Conservation (phyloP, 1,140 invertebrate genomes). For the Drosophila sechellia region DNA sequence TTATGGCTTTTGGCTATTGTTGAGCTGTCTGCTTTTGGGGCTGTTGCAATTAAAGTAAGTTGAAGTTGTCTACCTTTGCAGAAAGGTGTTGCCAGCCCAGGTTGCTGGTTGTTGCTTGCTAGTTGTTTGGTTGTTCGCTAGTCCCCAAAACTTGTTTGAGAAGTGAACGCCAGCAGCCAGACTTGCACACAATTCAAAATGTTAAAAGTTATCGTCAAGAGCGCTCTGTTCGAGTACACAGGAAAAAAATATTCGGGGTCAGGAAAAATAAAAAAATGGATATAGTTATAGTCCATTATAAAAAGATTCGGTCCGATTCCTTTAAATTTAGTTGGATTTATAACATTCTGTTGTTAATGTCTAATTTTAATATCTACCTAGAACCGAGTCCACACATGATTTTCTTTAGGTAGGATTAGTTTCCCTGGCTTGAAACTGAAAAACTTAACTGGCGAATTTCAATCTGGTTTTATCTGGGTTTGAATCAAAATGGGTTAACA, state of each 20-base stretch:
- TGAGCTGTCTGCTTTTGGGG: constrained; percentile 40
- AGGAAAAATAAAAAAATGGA: neutral
- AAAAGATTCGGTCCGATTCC: too few species aligned
- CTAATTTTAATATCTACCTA: too few species aligned
- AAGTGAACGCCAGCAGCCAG: constrained; percentile 61
- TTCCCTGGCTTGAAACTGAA: constrained; percentile 1
- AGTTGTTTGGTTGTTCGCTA: constrained; percentile 10
- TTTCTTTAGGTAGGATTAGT: neutral
- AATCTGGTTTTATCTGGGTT: constrained; percentile 44
- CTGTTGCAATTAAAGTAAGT: constrained; percentile 81
- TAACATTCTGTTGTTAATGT: too few species aligned
- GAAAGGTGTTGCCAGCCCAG: constrained; percentile 46
- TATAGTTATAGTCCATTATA: too few species aligned
- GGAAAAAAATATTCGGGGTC: neutral
- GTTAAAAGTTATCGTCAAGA: constrained; percentile 83
- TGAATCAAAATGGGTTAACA: constrained; percentile 78
- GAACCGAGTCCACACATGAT: neutral
- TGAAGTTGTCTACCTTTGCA: constrained; percentile 82
- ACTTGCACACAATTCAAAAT: constrained; percentile 80
- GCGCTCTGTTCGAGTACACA: constrained; percentile 43
- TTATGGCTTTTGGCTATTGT: constrained; percentile 39
- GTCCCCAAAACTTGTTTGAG: constrained; percentile 71
- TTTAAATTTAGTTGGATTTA: too few species aligned
- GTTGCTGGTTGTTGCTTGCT: constrained; percentile 9
- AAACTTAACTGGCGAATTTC: neutral